Evolutionary conservation across 2,113 vertebrate species (phyloP).

Genomic region (Calyptomena viridis): DNA sequence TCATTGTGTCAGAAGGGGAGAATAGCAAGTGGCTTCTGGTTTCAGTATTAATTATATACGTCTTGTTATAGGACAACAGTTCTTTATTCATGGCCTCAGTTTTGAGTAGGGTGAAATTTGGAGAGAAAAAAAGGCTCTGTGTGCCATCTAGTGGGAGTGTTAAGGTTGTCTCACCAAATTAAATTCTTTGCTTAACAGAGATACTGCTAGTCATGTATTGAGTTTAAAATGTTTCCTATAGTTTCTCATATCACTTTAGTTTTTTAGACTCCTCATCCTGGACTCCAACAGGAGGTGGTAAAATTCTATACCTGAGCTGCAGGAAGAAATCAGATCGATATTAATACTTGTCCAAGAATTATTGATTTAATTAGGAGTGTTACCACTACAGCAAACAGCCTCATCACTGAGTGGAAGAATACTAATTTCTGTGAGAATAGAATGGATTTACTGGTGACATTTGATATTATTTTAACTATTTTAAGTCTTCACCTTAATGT

Average conservation of each 20-base stretch:
- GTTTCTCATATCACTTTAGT: neutral
- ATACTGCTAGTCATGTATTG: neutral
- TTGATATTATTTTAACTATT: neutral
- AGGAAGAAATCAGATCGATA: neutral
- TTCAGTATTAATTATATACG: neutral
- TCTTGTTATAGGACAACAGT: neutral
- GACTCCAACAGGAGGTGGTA: neutral
- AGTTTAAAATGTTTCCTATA: neutral
- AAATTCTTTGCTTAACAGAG: neutral
- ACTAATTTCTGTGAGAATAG: neutral
- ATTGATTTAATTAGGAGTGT: neutral
- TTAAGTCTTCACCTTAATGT: neutral
- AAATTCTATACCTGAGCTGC: neutral
- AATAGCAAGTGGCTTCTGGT: neutral
- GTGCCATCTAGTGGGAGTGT: slow-evolving; percentile 76
- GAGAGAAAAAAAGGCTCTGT: neutral
- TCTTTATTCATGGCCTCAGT: neutral
- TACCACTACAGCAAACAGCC: neutral
- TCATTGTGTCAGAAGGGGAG: neutral
- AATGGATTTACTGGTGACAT: neutral
- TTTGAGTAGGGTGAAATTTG: neutral
- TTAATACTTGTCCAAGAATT: neutral
- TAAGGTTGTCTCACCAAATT: neutral
- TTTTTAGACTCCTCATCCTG: too few species aligned
- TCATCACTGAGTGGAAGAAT: neutral